phyloP scores from a whole-genome alignment of 2,888 invertebrate species.

The Phasia obesa region DNA sequence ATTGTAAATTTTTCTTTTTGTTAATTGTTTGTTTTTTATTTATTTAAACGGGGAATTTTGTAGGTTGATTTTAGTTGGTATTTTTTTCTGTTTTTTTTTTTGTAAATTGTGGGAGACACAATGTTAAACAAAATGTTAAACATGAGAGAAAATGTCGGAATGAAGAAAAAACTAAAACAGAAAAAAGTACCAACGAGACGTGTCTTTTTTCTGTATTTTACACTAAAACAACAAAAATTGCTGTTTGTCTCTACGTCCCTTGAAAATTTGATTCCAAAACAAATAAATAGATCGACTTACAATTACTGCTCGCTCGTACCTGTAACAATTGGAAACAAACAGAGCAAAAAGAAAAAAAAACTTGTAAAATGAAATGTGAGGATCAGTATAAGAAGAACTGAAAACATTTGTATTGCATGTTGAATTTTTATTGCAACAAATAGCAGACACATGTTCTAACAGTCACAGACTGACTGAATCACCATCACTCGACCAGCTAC shows the following conservation, averaged over 20 bases:
- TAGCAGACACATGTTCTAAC: slow-evolving; percentile 76
- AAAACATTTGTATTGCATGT: slow-evolving; percentile 67
- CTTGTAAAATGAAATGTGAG: slow-evolving; percentile 55
- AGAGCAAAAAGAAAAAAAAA: background rate
- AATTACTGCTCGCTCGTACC: slow-evolving; percentile 7
- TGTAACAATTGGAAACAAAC: slow-evolving; percentile 6
- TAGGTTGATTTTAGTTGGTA: slow-evolving; percentile 42
- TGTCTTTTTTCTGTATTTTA: slow-evolving; percentile 55
- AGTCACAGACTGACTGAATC: slow-evolving; percentile 40
- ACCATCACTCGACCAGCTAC: slow-evolving; percentile 18
- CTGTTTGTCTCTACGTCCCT: slow-evolving; percentile 12
- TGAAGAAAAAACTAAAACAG: slow-evolving; percentile 9
- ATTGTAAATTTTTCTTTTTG: slow-evolving; percentile 64
- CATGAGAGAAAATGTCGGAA: slow-evolving; percentile 63
- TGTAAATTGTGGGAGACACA: slow-evolving; percentile 69
- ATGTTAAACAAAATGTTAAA: slow-evolving; percentile 70
- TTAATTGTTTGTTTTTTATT: slow-evolving; percentile 24
- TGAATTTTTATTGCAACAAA: slow-evolving; percentile 74
- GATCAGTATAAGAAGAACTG: slow-evolving; percentile 48
- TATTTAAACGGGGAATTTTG: slow-evolving; percentile 53
- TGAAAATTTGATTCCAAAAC: slow-evolving; percentile 39
- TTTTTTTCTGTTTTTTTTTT: background rate
- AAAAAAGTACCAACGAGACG: slow-evolving; percentile 66
- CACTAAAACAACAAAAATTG: slow-evolving; percentile 18
- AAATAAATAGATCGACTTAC: slow-evolving; percentile 35